Conservation (phyloP, 2,888 invertebrate species). For the Eustalomyia histrio region DNA sequence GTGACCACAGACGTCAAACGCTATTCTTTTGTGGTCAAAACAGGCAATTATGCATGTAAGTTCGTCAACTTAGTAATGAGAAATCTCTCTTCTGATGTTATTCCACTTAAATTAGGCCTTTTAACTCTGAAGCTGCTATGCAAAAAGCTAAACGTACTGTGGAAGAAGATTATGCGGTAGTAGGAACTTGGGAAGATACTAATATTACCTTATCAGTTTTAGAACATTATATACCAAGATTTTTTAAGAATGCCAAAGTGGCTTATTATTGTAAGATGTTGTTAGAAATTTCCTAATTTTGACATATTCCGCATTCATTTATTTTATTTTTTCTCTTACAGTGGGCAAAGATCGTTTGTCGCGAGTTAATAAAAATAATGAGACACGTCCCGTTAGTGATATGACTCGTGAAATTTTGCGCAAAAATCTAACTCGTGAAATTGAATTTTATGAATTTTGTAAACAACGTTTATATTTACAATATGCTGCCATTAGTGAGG, state of each 20-base stretch:
- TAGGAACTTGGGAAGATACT: slow-evolving; percentile 92
- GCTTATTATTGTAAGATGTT: slow-evolving; percentile 87
- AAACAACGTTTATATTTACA: slow-evolving; percentile 90
- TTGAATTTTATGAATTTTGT: slow-evolving; percentile 95
- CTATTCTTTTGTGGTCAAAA: slow-evolving; percentile 95
- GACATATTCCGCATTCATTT: neutral
- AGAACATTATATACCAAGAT: slow-evolving; percentile 90
- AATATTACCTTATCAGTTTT: slow-evolving; percentile 91
- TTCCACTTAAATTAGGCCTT: slow-evolving; percentile 82
- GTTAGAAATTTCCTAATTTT: neutral
- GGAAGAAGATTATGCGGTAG: slow-evolving; percentile 92
- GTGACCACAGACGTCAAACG: slow-evolving; percentile 91
- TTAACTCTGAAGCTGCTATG: slow-evolving; percentile 89
- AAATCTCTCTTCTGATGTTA: neutral
- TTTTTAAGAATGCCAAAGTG: slow-evolving; percentile 87
- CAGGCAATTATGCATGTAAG: slow-evolving; percentile 87
- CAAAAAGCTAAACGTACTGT: slow-evolving; percentile 91
- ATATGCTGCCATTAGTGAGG: slow-evolving; percentile 84
- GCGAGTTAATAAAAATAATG: slow-evolving; percentile 87
- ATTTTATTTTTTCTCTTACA: slow-evolving; percentile 67
- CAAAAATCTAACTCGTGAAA: slow-evolving; percentile 91
- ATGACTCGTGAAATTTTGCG: slow-evolving; percentile 90
- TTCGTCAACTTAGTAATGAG: slow-evolving; percentile 63
- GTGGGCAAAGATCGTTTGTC: slow-evolving; percentile 76
- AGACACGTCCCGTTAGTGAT: slow-evolving; percentile 81